A percentile compares a stretch with the other conserved stretches of the same genome.
These are phyloP conservation scores for Leptinotarsa texana DNA, from an alignment of 1,140 invertebrate genomes.

Conservation along the genomic window DNA sequence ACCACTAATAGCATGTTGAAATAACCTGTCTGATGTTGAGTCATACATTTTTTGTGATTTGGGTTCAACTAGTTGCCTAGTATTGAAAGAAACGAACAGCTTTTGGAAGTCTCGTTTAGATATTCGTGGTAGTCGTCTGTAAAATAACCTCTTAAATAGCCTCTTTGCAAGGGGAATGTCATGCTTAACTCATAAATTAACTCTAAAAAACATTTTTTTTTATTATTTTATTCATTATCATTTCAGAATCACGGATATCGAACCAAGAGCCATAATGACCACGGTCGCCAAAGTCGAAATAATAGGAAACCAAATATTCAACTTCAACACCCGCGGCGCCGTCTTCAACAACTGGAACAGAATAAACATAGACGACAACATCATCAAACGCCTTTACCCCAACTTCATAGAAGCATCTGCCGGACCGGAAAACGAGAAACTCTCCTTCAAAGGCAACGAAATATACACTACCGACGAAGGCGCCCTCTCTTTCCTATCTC, in stretches of 20 bases:
- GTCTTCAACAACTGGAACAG: constrained; percentile 66
- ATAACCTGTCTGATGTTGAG: too few relatives aligned
- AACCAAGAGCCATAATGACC: constrained; percentile 65
- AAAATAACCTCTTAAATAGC: too few relatives aligned
- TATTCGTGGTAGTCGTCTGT: too few relatives aligned
- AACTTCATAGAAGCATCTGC: constrained; percentile 59
- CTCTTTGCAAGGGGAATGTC: too few relatives aligned
- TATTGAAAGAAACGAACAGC: too few relatives aligned
- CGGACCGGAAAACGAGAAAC: constrained; percentile 55
- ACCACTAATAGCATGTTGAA: too few relatives aligned
- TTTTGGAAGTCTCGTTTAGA: too few relatives aligned
- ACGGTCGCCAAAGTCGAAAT: constrained; percentile 65
- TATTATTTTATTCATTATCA: constrained; percentile 16
- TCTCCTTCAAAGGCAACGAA: constrained; percentile 67
- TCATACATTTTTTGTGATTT: too few relatives aligned
- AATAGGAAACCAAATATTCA: constrained; percentile 64
- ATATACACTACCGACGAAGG: constrained; percentile 59
- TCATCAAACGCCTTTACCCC: constrained; percentile 62
- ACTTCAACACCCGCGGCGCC: constrained; percentile 61
- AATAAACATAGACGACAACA: constrained; percentile 66
- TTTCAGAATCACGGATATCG: constrained; percentile 67
- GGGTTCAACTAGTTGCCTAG: too few relatives aligned
- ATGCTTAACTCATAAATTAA: too few relatives aligned
- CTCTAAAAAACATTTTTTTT: too few relatives aligned
- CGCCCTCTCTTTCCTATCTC: constrained; percentile 62